Evolutionary conservation across 1,140 invertebrate species (phyloP), one percentile per base, ranked within the genome.

Genomic region (Nasonia giraulti): DNA sequence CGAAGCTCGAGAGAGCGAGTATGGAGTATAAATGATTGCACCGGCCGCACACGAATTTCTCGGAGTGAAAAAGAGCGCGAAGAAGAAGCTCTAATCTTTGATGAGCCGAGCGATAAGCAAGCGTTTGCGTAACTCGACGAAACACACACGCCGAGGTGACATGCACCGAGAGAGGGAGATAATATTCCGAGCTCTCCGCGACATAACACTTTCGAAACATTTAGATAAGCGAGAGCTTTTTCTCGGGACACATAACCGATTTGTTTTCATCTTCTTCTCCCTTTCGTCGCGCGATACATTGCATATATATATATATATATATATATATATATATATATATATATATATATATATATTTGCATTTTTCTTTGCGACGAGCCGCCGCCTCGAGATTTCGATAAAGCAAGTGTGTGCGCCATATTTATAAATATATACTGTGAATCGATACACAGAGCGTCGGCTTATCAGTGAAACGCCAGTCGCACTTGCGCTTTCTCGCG

Each of bases 11-110:
- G 47, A 50, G 47, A 50, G 47, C 14, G 12, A 50, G 47, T 11
- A n/a, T 20, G 20, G 17, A 62, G 17, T 44, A 44, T 44, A 62
- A 62, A n/a, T 62, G 55, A 62, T 62, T 62, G n/a, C 55, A 62
- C 55, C 55, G 55, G 37, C 37, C 73, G 27, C 31, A 40, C 73
- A 75, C 37, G 31, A 75, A 40, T 75, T 37, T 12, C 31, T 33
- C 27, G 17, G 27, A 75, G 73, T 75, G n/a, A 77, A 77, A 47
- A 76, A 81, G 73, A 33, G 47, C 71, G 74, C 40, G 55, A n/a
- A 62, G 55, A n/a, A 62, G 55, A 62, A n/a, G 55, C 76, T 31
- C 82, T 84, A 84, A 84, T 84, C 82, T 79, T 73, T 33, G 82
- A 84, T 84, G 66, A 50, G 37, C 50, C 1, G 2, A 33, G 33